A percentile compares a stretch with the other conserved stretches of the same genome.
Evolutionary conservation across 2,113 vertebrate species (phyloP).

Genomic region (Irena cyanogastra): DNA sequence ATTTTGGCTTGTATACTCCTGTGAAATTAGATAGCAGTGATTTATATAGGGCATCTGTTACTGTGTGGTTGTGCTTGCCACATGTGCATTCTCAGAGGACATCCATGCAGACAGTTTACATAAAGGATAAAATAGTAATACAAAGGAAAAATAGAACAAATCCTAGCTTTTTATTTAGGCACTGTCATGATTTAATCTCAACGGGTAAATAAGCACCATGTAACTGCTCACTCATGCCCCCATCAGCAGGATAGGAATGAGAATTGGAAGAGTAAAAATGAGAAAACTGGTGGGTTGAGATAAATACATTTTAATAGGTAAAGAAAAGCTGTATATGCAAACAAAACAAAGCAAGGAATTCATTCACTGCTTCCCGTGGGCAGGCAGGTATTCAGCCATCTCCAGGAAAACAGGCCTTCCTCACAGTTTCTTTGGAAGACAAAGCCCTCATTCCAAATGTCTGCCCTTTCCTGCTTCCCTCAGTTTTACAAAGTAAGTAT

Average conservation of each 20-base stretch:
- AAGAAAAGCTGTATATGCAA: fast-evolving
- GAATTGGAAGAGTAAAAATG: neutral
- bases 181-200: neutral
- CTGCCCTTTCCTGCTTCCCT: neutral
- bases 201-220: neutral
- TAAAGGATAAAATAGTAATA: neutral
- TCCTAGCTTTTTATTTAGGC: neutral
- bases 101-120: neutral
- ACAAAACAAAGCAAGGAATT: neutral
- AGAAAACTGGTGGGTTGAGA: neutral
- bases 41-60: neutral
- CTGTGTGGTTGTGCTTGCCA: neutral
- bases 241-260: neutral
- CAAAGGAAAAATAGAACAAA: neutral
- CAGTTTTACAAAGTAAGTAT: neutral
- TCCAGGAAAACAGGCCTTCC: neutral
- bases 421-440: neutral
- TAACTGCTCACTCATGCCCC: neutral
- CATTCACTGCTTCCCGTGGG: neutral
- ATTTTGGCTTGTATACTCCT: neutral
- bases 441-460: neutral
- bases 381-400: neutral
- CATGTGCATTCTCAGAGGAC: neutral
- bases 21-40: neutral
- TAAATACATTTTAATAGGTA: neutral